These are phyloP conservation scores for Drosophila imparisetae DNA, from an alignment of 2,888 invertebrate species.

Conservation along the genomic window DNA sequence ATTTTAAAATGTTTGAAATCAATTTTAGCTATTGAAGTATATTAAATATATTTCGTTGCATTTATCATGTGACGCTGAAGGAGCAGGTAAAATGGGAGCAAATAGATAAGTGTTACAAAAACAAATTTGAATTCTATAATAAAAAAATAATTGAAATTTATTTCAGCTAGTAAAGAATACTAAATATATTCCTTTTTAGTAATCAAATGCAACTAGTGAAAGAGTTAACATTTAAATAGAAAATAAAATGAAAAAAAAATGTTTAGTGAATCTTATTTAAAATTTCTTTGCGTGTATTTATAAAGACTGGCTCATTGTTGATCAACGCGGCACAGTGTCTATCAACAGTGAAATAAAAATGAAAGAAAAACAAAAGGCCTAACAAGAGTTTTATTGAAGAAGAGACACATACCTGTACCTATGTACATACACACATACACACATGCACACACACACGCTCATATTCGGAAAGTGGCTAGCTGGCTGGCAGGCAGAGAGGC, in stretches of 20 bases:
- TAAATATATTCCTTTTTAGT: too few species aligned
- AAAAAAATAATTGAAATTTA: background rate
- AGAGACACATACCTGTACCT: constrained; percentile 48
- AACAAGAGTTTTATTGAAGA: constrained; percentile 78
- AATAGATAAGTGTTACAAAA: background rate
- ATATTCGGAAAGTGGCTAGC: constrained; percentile 14
- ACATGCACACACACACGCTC: constrained; percentile 22
- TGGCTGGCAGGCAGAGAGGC: constrained; percentile 49
- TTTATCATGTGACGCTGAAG: background rate
- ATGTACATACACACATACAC: constrained; percentile 33
- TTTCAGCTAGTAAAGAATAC: background rate
- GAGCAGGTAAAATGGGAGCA: background rate
- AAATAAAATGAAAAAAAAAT: too few species aligned
- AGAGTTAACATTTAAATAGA: background rate
- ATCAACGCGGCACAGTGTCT: constrained; percentile 70
- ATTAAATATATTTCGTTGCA: background rate
- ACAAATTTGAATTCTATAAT: too few species aligned
- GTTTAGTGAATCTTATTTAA: background rate
- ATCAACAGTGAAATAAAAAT: constrained; percentile 75
- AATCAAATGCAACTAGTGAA: background rate
- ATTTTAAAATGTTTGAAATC: background rate
- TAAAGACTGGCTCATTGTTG: constrained; percentile 77
- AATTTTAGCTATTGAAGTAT: background rate
- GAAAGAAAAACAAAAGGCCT: constrained; percentile 76
- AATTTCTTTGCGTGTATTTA: constrained; percentile 17